Evolutionary conservation across 2,113 vertebrate genomes (phyloP), one percentile per base, ranked within the genome.

Genomic region (Muscicapa adusta): DNA sequence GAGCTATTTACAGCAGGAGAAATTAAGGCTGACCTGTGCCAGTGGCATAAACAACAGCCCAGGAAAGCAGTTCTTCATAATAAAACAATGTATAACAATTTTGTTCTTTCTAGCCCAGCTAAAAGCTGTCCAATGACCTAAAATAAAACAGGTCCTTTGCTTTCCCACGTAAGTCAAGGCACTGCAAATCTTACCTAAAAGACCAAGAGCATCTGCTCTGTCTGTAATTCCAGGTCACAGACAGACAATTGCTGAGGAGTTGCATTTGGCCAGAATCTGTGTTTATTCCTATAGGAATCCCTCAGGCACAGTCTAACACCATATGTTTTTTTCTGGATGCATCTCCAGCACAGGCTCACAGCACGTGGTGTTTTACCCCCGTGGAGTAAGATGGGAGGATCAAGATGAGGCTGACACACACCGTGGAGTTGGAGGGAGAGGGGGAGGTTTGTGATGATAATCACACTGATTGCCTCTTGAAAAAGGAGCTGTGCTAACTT

Each of bases 301-400:
- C 80, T 50, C 65, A 81, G 89, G 91, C 78, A 75, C 79, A 43
- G 61, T 89, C 82, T 96, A 71, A 34, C 85, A 91, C 93, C 89
- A 58, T 89, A 85, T 94, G 91, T 47, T 96, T 96, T 92, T 45
- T 80, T 86, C 67, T 66, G 75, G 83, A 53, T 93, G 29, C 28
- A 33, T 80, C 85, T 93, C 67, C 77, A 47, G 26, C 76, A 65
- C 53, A 75, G 88, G 56, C 56, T n/a, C 66, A 29, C 1, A 8
- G 48, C 29, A 25, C n/a, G 31, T 1, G 2, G 63, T 62, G 36
- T 50, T 76, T 79, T 78, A 73, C 8, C 72, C 67, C 75, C 20
- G 2, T 6, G 26, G 48, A 83, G 66, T 54, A 60, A 63, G 42
- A 62, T 6, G 70, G 34, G 68, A 14, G 1, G 5, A 48, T 68